A percentile compares a stretch with the other conserved stretches of the same genome.
phyloP scores from a whole-genome alignment of 2,888 invertebrate genomes.

The Caenorhabditis sp. region DNA sequence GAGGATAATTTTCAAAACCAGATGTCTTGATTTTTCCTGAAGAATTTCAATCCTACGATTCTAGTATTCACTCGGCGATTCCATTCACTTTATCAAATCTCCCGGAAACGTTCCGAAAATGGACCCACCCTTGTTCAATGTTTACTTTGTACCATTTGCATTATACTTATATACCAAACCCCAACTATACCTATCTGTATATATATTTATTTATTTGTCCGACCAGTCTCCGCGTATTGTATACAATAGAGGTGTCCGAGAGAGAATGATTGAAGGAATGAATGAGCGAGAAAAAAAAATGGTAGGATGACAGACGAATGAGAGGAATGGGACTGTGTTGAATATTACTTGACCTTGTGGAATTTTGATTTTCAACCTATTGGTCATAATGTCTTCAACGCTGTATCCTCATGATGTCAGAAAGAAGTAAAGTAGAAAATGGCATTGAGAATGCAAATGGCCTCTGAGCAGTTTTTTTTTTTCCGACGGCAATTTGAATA shows the following conservation, averaged over 20 bases:
- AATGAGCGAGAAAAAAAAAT: constrained; percentile 30
- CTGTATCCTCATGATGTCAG: neutral
- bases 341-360: constrained; percentile 18
- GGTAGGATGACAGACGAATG: constrained; percentile 12
- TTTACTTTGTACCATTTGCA: constrained; percentile 35
- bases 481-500: constrained; percentile 10
- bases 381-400: neutral
- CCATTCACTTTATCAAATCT: neutral
- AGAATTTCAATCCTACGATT: too few relatives aligned
- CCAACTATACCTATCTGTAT: constrained; percentile 39
- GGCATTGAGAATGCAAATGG: constrained; percentile 24
- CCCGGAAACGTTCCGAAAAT: neutral
- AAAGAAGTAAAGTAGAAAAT: neutral
- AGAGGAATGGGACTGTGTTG: neutral
- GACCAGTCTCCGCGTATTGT: constrained; percentile 27
- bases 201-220: constrained; percentile 32
- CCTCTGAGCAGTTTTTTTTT: constrained; percentile 7
- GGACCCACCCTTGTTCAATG: neutral
- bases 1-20: neutral
- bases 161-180: constrained; percentile 35
- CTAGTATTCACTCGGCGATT: too few relatives aligned
- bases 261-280: constrained; percentile 33
- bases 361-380: constrained; percentile 2
- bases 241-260: constrained; percentile 44
- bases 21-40: too few relatives aligned